Base-by-base conservation (phyloP, 2,888 invertebrate genomes). In the Schrankia costaestrigalis region DNA sequence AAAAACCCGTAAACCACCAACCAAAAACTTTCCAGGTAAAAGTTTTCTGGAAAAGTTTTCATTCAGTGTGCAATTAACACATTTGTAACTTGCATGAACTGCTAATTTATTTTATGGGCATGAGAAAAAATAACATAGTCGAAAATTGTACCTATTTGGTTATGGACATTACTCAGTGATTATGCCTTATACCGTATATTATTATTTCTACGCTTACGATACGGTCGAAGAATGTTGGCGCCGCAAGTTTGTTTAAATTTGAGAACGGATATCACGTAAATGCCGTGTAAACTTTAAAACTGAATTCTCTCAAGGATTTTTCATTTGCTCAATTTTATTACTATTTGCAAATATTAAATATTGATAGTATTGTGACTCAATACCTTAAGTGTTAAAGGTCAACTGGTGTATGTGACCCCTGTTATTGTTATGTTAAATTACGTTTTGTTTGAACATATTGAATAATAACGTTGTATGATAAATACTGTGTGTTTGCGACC, bases 201-300 rank as follows among this genome's bases (percentile, higher is more conserved):
- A 21, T 6, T 8, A 6, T 3, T 3, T 21, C 9, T 21, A 3
- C 34, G 53, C 49, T 56, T 55, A 47, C 52, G 51, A 46, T 52
- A 49, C 50, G 44, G 54, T 55, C 52, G 53, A 63, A 60, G 65
- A 69, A 71, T 71, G 68, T 69, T 70, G 81, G 84, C 83, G 84
- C 84, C 59, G 45, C 46, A 44, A 60, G 54, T 51, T 50, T 77
- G 66, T 73, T 78, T 77, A 56, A 50, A 56, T 71, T 71, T 62
- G 60, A 61, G 71, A 52, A 67, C 69, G 74, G 72, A 78, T 72
- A 69, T 67, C 71, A 65, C 71, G 67, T 73, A 64, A 50, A 50
- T 58, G 46, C 43, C 60, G 53, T 44, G 72, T 63, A 71, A 72
- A 78, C 75, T 61, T 59, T 56, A 55, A 72, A 72, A 79, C 63